Percentiles rank a stretch among this genome's conserved stretches.
phyloP scores from a whole-genome alignment of 2,888 invertebrate genomes.

The Tortricodes alternella region DNA sequence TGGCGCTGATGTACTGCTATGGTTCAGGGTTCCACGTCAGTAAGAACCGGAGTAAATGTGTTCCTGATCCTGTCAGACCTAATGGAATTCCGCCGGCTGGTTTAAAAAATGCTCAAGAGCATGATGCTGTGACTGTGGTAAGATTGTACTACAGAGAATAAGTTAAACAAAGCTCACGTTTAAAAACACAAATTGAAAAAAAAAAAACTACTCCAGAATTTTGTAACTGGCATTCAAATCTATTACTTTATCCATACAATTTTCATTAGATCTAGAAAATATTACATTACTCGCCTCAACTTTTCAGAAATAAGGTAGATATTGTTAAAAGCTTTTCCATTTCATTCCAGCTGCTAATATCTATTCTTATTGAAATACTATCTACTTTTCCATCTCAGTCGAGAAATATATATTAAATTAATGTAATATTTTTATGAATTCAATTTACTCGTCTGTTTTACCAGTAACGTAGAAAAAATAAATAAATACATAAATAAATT shows the following conservation, averaged over 20 bases:
- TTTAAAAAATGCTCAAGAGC: conserved; percentile 57
- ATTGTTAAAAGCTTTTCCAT: neutral
- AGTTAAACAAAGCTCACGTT: no score
- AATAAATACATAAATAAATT: no score
- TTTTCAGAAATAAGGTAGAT: no score
- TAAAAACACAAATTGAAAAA: no score
- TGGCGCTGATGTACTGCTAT: conserved; percentile 96
- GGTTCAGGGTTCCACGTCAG: conserved; percentile 95
- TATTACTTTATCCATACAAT: no score
- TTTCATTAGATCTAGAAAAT: no score
- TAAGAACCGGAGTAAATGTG: conserved; percentile 87
- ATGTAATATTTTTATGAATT: neutral
- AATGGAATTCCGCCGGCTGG: conserved; percentile 70
- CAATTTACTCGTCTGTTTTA: neutral
- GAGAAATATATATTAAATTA: neutral
- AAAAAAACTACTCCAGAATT: no score
- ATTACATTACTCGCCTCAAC: no score
- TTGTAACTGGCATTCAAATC: no score
- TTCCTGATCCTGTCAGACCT: conserved; percentile 59
- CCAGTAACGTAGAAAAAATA: no score
- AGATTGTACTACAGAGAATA: no score
- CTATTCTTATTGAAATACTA: neutral
- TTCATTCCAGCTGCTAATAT: neutral
- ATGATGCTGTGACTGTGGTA: conserved; percentile 56
- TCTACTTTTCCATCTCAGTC: neutral